Evolutionary conservation across 2,113 vertebrate genomes (phyloP), one percentile per base, ranked within the genome.

Genomic region (Apteryx mantelli): DNA sequence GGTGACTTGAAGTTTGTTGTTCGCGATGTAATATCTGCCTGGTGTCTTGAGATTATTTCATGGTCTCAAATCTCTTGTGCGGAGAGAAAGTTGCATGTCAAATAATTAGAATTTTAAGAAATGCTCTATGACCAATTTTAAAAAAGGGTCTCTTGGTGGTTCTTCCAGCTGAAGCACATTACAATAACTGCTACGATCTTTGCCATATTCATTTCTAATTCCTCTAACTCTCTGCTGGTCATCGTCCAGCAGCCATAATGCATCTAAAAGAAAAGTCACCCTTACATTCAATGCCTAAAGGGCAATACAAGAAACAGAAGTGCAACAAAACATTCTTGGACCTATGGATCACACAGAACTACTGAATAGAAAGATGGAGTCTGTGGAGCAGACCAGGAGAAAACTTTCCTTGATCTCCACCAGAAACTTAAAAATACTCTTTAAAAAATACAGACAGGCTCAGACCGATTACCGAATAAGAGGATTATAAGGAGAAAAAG

Each of bases 381-480:
- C 89, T 83, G n/a, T 88, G 82, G 97, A 96, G 89, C 65, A 90
- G 88, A 96, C 74, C 64, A 94, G 78, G 79, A 81, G 69, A 88
- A 95, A 95, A 97, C 93, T 97, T 95, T 26, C 46, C 85, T 94
- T 97, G 50, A 95, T 97, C 89, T 93, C 44, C 38, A 61, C 61
- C 32, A 78, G 52, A 86, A 93, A 86, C 91, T 94, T 95, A 64
- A 66, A 69, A 78, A 74, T 81, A 74, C 66, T 70, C 50, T 85
- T 87, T 53, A 1, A 86, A 89, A 93, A 83, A 64, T 71, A 68
- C 53, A 92, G 89, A 28, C 91, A 94, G 91, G 78, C 88, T 96
- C 76, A 71, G 95, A 88, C 91, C 90, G 96, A 97, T 95, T 94
- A 93, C 64, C 42, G 94, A 97, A 90, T 97, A 97, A 97, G 97